Percentiles rank a stretch among this genome's conserved stretches.
phyloP scores from a whole-genome alignment of 2,888 invertebrate species.

The Quadroppia sp. region DNA sequence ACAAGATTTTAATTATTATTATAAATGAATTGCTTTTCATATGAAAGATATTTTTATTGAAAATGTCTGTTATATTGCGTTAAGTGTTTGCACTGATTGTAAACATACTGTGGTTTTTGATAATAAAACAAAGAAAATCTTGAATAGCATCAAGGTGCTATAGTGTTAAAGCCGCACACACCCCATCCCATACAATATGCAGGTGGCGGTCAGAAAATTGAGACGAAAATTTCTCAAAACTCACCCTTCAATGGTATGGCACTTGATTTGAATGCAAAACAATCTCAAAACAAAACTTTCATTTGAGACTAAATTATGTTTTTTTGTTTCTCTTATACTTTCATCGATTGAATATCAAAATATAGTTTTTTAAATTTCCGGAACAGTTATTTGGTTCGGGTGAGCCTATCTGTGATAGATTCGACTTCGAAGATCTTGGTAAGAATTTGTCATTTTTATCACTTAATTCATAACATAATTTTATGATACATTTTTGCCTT shows the following conservation, averaged over 20 bases:
- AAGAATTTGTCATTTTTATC: conserved; percentile 16
- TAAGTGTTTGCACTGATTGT: too few species aligned
- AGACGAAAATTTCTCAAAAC: conserved; percentile 39
- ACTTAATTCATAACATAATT: too few species aligned
- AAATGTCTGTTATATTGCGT: too few species aligned
- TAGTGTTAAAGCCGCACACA: not conserved
- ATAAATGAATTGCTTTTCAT: too few species aligned
- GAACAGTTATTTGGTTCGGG: conserved; percentile 32
- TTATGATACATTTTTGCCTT: too few species aligned
- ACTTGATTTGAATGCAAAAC: not conserved
- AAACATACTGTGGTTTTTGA: too few species aligned
- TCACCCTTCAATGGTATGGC: conserved; percentile 36
- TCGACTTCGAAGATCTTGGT: conserved; percentile 49
- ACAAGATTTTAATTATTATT: too few species aligned
- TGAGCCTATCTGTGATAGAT: conserved; percentile 48
- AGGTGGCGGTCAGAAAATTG: conserved; percentile 49
- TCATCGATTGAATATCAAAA: not conserved
- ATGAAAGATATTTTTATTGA: too few species aligned
- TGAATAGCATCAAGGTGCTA: too few species aligned
- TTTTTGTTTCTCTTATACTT: not conserved
- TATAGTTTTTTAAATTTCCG: not conserved
- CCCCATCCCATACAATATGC: too few species aligned
- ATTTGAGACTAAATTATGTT: not conserved
- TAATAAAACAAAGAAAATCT: too few species aligned
- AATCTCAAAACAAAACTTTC: not conserved